Evolutionary conservation across 1,140 invertebrate genomes (phyloP), one percentile per base, ranked within the genome.

Genomic region (Cotesia glomerata): DNA sequence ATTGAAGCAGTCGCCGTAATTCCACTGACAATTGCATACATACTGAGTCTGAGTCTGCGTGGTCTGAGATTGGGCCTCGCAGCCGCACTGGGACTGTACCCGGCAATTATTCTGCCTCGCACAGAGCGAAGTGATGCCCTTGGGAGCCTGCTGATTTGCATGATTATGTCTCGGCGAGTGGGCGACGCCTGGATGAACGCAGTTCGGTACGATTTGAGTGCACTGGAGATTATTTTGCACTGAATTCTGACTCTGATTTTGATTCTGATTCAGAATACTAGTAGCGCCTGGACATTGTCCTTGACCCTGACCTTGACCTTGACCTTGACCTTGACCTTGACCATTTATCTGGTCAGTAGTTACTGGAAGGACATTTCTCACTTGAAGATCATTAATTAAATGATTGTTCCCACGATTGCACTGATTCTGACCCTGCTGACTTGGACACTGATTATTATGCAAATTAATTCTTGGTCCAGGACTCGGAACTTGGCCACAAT

Each of bases 11-110:
- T 86, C 84, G 5, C 71, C 77, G 69, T 82, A 87, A 32, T 77
- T 79, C 85, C 83, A 87, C 63, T 84, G 86, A 39, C 83, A 87
- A 69, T 75, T 83, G 67, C 74, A 86, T 35, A 74, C 82, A 16
- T 83, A 84, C 51, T 80, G 81, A 68, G 72, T 79, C 51, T 80
- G 81, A 68, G 72, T 79, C 4, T 74, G 75, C 65, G 78, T 79
- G 18, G 32, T 62, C 56, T 71, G 75, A 0, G 69, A 49, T 58
- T 45, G 39, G 39, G 39, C 7, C 11, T 77, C 82, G 75, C 76
- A 83, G 36, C 36, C 39, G 62, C 78, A 78, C 68, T 45, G 39
- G 11, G 77, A 82, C 73, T 79, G 79, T 16, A 81, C 69, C 66
- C 81, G 83, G 71, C 84, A 86, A 64, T 79, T 85, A 69, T 76